These are phyloP conservation scores for Drosophila lini DNA, from an alignment of 1,140 invertebrate species.

Conservation along the genomic window DNA sequence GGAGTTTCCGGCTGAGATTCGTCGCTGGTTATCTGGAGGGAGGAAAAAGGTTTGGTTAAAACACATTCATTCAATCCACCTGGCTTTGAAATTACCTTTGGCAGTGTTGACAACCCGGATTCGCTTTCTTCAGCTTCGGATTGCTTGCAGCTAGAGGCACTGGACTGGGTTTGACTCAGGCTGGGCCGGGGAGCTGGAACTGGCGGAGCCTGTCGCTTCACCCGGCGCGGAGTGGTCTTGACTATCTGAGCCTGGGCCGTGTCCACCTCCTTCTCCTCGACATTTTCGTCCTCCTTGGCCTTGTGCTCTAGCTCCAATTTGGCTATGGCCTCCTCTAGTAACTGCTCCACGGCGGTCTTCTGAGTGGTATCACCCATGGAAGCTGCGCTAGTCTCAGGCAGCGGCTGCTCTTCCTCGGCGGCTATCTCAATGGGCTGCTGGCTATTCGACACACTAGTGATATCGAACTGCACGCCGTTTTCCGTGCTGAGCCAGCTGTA, in stretches of 20 bases:
- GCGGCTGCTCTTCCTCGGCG: conserved; percentile 21
- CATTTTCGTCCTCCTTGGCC: conserved; percentile 35
- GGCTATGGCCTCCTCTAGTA: conserved; percentile 77
- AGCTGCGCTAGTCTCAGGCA: conserved; percentile 11
- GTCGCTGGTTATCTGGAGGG: conserved; percentile 67
- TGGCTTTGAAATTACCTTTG: conserved; percentile 64
- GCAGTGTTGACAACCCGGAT: conserved; percentile 69
- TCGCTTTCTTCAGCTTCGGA: conserved; percentile 77
- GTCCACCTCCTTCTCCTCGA: conserved; percentile 60
- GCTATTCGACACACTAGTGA: conserved; percentile 48
- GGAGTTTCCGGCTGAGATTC: conserved; percentile 70
- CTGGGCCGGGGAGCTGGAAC: conserved; percentile 62
- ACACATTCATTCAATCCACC: neutral
- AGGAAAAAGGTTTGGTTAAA: neutral
- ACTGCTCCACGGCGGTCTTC: conserved; percentile 64
- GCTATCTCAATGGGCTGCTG: conserved; percentile 68
- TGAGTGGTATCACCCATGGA: conserved; percentile 49
- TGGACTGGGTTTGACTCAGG: conserved; percentile 29
- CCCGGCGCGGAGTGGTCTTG: conserved; percentile 40
- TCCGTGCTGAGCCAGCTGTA: conserved; percentile 74
- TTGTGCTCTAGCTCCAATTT: conserved; percentile 65
- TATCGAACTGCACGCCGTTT: conserved; percentile 73
- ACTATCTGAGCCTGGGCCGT: conserved; percentile 14
- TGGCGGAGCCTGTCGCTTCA: conserved; percentile 60
- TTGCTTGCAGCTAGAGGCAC: conserved; percentile 62